A percentile compares a stretch with the other conserved stretches of the same genome.
Evolutionary conservation across 2,113 vertebrate species (phyloP).

Genomic region (Crocuta crocuta): DNA sequence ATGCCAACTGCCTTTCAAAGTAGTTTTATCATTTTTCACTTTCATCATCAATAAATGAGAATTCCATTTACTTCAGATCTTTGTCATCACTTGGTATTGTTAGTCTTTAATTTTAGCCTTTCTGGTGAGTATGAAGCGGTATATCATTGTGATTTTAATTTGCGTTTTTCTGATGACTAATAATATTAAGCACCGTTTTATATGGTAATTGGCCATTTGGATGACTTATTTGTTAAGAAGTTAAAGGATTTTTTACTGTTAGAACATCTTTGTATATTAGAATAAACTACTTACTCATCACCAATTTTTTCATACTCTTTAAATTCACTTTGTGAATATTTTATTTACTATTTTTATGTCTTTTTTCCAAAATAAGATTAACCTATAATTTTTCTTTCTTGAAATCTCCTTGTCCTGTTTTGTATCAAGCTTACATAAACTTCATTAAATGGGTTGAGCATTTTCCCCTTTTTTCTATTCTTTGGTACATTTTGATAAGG

Average conservation of each 20-base stretch:
- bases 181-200: background rate
- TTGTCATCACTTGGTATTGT: background rate
- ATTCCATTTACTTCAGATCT: background rate
- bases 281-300: background rate
- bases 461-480: background rate
- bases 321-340: background rate
- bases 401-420: background rate
- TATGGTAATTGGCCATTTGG: background rate
- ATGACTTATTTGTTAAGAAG: background rate
- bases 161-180: background rate
- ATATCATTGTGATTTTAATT: slow-evolving; percentile 33
- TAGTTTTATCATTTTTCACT: background rate
- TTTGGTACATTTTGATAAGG: background rate
- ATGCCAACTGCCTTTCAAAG: background rate
- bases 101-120: background rate
- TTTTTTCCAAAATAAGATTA: background rate
- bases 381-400: background rate
- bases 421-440: background rate
- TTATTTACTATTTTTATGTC: background rate
- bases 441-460: background rate
- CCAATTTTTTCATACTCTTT: background rate
- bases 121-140: background rate
- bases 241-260: background rate
- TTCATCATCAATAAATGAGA: background rate
- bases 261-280: background rate